Conservation (phyloP, 2,888 invertebrate genomes). For the Drosophila seclusa region DNA sequence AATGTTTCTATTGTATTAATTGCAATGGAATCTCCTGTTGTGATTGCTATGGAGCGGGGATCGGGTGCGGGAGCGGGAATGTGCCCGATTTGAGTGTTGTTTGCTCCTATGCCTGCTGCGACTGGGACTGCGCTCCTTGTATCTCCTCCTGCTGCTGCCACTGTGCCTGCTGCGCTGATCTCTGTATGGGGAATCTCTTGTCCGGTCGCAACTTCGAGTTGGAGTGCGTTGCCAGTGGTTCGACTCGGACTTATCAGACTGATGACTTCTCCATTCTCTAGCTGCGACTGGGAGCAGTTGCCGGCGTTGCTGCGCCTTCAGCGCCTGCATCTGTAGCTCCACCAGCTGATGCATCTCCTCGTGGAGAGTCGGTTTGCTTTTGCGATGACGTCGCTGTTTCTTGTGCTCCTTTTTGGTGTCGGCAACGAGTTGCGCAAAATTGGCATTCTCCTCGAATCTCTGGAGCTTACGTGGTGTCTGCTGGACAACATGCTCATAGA, state of each 20-base stretch:
- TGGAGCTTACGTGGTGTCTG: conserved; percentile 36
- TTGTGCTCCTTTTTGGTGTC: conserved; percentile 75
- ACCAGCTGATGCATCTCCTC: conserved; percentile 83
- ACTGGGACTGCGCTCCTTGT: conserved; percentile 15
- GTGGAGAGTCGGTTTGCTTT: conserved; percentile 80
- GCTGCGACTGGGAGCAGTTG: not conserved
- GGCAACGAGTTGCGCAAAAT: conserved; percentile 81
- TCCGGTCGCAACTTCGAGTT: not conserved
- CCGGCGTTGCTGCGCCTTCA: conserved; percentile 37
- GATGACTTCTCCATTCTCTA: not conserved
- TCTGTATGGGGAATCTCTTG: not conserved
- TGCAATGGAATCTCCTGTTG: conserved; percentile 7
- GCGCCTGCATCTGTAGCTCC: conserved; percentile 82
- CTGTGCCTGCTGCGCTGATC: not conserved
- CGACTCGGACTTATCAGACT: not conserved
- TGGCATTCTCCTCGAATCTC: conserved; percentile 49
- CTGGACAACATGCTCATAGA: conserved; percentile 78
- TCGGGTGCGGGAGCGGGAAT: not conserved
- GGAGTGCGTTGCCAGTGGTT: not conserved
- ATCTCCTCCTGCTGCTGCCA: not conserved
- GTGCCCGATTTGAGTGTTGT: not conserved
- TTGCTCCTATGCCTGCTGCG: conserved; percentile 11
- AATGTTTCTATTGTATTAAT: conserved; percentile 5
- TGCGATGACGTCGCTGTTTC: conserved; percentile 76
- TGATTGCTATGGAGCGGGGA: conserved; percentile 8